A percentile compares a stretch with the other conserved stretches of the same genome.
Evolutionary conservation across 2,888 invertebrate species (phyloP).

Genomic region (Bimastos eiseni): DNA sequence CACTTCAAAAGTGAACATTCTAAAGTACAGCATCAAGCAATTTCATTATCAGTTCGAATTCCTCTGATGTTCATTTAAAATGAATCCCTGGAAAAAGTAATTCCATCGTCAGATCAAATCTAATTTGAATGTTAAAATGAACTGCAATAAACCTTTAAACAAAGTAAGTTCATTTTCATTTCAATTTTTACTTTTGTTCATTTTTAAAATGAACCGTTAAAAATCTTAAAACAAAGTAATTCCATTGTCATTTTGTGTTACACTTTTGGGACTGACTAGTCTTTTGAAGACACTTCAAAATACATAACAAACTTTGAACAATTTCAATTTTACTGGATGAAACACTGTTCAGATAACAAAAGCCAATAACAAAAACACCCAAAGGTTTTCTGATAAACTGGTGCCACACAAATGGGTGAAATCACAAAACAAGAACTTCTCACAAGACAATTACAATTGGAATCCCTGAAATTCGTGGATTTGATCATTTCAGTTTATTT

Average conservation of each 20-base stretch:
- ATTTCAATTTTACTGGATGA: not conserved
- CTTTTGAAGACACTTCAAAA: not conserved
- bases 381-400: not conserved
- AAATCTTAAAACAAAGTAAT: conserved; percentile 2
- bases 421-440: not conserved
- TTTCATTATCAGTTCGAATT: not conserved
- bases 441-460: not conserved
- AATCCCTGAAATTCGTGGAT: conserved; percentile 13
- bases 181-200: not conserved
- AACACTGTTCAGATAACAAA: conserved; percentile 5
- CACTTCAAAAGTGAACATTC: not conserved
- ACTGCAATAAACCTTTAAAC: too few relatives aligned
- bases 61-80: too few relatives aligned
- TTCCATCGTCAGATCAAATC: too few relatives aligned
- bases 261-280: not conserved
- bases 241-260: not conserved
- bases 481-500: not conserved
- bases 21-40: not conserved
- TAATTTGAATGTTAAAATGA: too few relatives aligned
- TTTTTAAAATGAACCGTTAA: not conserved
- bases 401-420: not conserved
- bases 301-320: not conserved
- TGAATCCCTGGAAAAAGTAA: too few relatives aligned
- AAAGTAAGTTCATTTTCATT: too few relatives aligned
- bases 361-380: conserved; percentile 13